Percentiles rank a stretch among this genome's conserved stretches.
phyloP scores from a whole-genome alignment of 2,113 vertebrate species.

The Crotalus horridus region DNA sequence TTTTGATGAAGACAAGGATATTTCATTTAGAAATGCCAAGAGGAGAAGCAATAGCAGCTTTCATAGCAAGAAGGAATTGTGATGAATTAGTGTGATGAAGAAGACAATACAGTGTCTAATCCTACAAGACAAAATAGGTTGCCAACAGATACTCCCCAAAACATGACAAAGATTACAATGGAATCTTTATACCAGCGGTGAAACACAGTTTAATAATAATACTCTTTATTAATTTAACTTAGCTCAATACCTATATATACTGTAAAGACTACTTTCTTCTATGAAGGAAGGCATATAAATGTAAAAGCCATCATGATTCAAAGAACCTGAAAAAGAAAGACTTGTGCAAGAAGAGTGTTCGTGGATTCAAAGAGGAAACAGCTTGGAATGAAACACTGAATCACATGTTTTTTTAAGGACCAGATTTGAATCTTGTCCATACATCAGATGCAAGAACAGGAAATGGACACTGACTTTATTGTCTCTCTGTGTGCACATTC shows the following conservation, averaged over 20 bases:
- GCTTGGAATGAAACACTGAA: background rate
- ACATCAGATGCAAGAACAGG: background rate
- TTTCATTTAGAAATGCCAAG: background rate
- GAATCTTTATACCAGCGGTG: background rate
- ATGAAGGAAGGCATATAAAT: background rate
- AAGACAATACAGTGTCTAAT: background rate
- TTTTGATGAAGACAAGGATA: background rate
- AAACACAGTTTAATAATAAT: background rate
- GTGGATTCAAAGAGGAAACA: background rate
- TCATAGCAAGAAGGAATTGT: too few species aligned
- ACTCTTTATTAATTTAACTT: background rate
- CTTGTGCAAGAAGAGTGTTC: background rate
- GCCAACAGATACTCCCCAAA: background rate
- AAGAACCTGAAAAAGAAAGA: background rate
- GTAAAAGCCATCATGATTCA: background rate
- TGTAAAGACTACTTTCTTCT: background rate
- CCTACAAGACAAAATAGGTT: background rate
- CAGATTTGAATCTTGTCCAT: background rate
- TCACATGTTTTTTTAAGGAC: background rate
- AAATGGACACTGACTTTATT: background rate
- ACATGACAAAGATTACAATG: background rate
- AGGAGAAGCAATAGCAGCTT: background rate
- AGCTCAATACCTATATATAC: background rate
- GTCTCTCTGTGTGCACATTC: background rate
- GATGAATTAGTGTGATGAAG: too few species aligned